A percentile compares a stretch with the other conserved stretches of the same genome.
Conservation (phyloP, 2,113 vertebrate species). For the Alligator mississippiensis region DNA sequence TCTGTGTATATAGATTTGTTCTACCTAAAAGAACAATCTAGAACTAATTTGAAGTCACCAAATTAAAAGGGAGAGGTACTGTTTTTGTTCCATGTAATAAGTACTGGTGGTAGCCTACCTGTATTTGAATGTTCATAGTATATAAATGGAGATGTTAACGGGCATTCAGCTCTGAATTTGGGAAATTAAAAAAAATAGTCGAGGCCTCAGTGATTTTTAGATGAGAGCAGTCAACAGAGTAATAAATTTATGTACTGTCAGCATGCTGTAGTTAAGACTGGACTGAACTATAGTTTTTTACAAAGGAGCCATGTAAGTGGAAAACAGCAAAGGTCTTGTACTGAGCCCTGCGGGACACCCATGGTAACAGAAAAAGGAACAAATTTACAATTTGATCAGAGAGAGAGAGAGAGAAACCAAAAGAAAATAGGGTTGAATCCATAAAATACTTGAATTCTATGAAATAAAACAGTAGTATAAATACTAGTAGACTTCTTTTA, state of each 20-base stretch:
- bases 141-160: conserved; percentile 65
- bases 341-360: conserved; percentile 1
- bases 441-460: neutral
- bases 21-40: neutral
- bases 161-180: neutral
- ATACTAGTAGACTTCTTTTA: neutral
- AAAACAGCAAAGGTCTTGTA: conserved; percentile 33
- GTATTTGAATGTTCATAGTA: conserved; percentile 42
- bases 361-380: neutral
- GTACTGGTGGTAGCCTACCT: neutral
- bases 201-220: conserved; percentile 55
- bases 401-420: conserved; percentile 7
- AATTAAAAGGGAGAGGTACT: neutral
- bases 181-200: conserved; percentile 35
- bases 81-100: conserved; percentile 37
- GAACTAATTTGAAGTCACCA: conserved; percentile 3
- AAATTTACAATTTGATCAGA: conserved; percentile 43
- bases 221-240: conserved; percentile 38
- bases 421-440: neutral
- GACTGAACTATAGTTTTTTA: neutral
- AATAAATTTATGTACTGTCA: conserved; percentile 34
- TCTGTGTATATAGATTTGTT: neutral
- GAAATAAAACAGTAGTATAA: conserved; percentile 2
- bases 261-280: neutral
- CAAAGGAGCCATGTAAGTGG: neutral